These are phyloP conservation scores for Tragulus kanchil DNA, from an alignment of 2,113 vertebrate species.

Conservation along the genomic window DNA sequence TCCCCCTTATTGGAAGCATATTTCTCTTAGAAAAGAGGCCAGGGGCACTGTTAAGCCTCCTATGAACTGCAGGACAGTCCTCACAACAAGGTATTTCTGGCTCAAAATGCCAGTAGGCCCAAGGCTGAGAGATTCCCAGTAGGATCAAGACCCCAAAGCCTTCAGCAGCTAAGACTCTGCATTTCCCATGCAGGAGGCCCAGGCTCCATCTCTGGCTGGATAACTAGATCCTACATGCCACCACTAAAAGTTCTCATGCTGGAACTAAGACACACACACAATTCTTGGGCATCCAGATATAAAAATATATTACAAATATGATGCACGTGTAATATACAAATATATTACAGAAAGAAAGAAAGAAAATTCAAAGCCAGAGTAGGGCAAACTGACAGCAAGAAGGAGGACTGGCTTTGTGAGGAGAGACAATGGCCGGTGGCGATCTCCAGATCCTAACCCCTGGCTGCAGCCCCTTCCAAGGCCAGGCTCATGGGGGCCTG, in stretches of 20 bases:
- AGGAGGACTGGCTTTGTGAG: background rate
- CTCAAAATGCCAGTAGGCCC: background rate
- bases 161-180: background rate
- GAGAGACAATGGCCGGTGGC: background rate
- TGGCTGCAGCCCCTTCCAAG: background rate
- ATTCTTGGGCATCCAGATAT: background rate
- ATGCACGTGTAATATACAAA: too few species aligned
- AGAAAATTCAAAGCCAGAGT: background rate
- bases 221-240: background rate
- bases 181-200: background rate
- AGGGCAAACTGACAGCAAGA: background rate
- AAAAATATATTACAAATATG: too few species aligned
- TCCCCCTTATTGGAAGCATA: slow-evolving; percentile 80
- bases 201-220: background rate
- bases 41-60: background rate
- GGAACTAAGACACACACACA: background rate
- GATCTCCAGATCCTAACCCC: background rate
- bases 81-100: background rate
- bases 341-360: background rate
- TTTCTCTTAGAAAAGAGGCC: slow-evolving; percentile 77
- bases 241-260: background rate
- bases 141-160: background rate
- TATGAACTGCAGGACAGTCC: background rate
- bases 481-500: background rate
- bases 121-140: background rate